Evolutionary conservation across 1,140 invertebrate genomes (phyloP), one percentile per base, ranked within the genome.

Genomic region (Drosophila orena): DNA sequence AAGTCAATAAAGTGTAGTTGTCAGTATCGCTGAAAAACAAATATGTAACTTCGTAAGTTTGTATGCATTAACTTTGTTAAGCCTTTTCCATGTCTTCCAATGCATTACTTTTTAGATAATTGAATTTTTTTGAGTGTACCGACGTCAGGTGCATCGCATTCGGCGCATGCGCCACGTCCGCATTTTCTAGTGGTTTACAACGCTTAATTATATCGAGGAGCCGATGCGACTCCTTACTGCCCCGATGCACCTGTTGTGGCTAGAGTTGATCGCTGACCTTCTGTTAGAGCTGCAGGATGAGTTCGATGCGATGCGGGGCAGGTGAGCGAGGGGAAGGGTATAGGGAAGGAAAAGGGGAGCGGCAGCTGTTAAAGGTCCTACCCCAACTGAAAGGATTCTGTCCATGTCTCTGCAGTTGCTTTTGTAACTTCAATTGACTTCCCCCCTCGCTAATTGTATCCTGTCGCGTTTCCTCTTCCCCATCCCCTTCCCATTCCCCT

Each of bases 381-480:
- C 44, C 72, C 59, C 50, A 59, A 38, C 43, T 40, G 15, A 74
- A 79, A 79, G 70, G 77, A 79, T 79, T 79, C 58, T 44, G 37
- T 12, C n/a, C 30, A 43, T 69, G 71, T 75, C 70, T 47, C 54
- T 76, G 73, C 72, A 52, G 43, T 14, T 50, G 24, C 43, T 83
- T 62, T 47, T 84, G 70, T 75, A 72, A 79, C 76, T 84, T 79
- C 80, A 84, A 84, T 79, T 84, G 80, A 84, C 80, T 84, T 84
- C 76, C 76, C 76, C 80, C 80, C 64, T 79, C 54, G 61, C 80
- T 84, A 83, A 83, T 83, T 83, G 79, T 72, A 83, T 83, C 80
- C 80, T 76, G 80, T 83, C 52, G 79, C 55, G 60, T 83, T 83
- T 81, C 62, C 73, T 81, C 60, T 10, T 17, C 4, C 30, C n/a